Conservation (phyloP, 2,113 vertebrate species). For the Alaudala cheleensis region DNA sequence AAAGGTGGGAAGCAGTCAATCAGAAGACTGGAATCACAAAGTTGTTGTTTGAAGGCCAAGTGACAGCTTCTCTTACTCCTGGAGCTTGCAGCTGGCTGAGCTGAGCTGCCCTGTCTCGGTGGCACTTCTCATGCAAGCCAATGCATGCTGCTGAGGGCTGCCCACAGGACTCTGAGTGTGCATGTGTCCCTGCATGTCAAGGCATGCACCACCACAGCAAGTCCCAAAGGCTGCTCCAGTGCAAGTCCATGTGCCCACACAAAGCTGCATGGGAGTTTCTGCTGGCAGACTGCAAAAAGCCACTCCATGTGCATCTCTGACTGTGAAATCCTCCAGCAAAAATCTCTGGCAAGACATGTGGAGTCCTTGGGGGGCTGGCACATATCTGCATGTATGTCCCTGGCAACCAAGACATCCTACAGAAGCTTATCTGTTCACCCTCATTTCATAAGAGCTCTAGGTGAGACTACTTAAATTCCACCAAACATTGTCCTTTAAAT, state of each 20-base stretch:
- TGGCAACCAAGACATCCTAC: background rate
- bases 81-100: background rate
- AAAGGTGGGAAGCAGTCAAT: background rate
- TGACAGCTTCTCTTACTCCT: background rate
- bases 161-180: background rate
- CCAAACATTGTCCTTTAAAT: background rate
- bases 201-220: background rate
- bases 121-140: background rate
- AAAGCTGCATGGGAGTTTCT: background rate
- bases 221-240: background rate
- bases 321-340: background rate
- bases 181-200: background rate
- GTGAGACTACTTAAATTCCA: background rate
- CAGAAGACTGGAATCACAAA: background rate
- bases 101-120: background rate
- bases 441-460: background rate
- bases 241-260: background rate
- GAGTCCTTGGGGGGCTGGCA: background rate
- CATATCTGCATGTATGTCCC: background rate
- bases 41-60: background rate
- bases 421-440: background rate
- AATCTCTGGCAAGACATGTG: background rate
- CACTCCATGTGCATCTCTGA: accelerated
- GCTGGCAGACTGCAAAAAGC: background rate
- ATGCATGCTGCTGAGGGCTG: background rate